These are phyloP conservation scores for Polymixis lichenea DNA, from an alignment of 2,888 invertebrate species.

Conservation along the genomic window DNA sequence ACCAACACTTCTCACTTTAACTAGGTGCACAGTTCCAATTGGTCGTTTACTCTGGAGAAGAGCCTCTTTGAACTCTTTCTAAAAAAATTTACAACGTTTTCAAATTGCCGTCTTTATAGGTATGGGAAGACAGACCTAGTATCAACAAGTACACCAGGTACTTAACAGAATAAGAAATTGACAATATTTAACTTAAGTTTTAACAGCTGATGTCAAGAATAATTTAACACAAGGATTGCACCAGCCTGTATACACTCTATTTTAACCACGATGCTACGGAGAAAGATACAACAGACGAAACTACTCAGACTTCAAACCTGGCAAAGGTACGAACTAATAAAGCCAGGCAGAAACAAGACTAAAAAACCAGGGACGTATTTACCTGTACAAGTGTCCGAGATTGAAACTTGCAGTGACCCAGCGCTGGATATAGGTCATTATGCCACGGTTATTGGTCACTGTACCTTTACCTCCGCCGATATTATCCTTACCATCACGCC, in stretches of 20 bases:
- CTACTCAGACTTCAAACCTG: background rate
- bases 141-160: no score
- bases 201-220: no score
- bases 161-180: no score
- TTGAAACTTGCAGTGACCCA: slow-evolving; percentile 31
- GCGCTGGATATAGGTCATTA: slow-evolving; percentile 45
- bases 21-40: no score
- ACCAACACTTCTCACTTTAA: no score
- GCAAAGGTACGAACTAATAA: slow-evolving; percentile 11
- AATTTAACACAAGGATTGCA: background rate
- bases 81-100: no score
- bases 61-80: no score
- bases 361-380: slow-evolving; percentile 22
- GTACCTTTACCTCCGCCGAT: background rate
- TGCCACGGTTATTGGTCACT: slow-evolving; percentile 42
- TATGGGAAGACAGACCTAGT: no score
- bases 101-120: no score
- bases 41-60: no score
- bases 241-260: background rate
- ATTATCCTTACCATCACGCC: background rate
- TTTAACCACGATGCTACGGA: background rate
- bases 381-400: slow-evolving; percentile 32
- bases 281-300: background rate
- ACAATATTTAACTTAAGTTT: no score
- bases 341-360: background rate